Evolutionary conservation across 2,888 invertebrate species (phyloP), one percentile per base, ranked within the genome.

Genomic region (Drosophila histrio): DNA sequence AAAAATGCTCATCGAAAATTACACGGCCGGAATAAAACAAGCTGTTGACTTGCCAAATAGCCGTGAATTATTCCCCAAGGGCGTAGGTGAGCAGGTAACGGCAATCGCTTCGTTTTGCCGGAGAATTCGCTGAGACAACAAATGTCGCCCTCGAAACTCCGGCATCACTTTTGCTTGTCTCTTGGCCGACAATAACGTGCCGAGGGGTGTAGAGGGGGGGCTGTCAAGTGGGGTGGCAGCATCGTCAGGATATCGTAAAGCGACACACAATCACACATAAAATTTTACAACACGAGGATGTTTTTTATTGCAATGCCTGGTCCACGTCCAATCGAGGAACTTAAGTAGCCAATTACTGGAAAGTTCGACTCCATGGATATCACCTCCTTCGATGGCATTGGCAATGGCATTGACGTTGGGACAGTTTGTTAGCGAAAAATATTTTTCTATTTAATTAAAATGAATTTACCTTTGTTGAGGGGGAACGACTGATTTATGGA

Each of bases 1-100:
- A 87, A 85, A 87, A 82, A 87, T 76, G 72, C 87, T 85, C 83
- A 81, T 74, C 82, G 86, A 82, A 77, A 82, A 82, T 85, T 82
- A 85, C 83, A 77, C 60, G 83, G 83, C 58, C 72, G 54, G 70
- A 82, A 79, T 81, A 79, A 87, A 85, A 85, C 85, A 87, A 85
- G 88, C 88, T 85, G 85, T 88, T 85, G 85, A 85, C 85, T 85
- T 86, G 88, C 85, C 88, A 85, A 85, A 85, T 88, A 88, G 86
- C 85, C 87, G 87, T 85, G 85, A 86, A 88, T 86, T 88, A 88
- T 86, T 85, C 88, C 86, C 88, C 68, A 63, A 77, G 84, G 85
- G 86, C 77, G 79, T 79, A 85, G 86, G 83, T 85, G 80, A 74
- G 77, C 84, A 87, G 83, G 88, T 87, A 84, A 85, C 75, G 84